Evolutionary conservation across 2,888 invertebrate species (phyloP), one percentile per base, ranked within the genome.

Genomic region (Cylindroiulus punctatus): DNA sequence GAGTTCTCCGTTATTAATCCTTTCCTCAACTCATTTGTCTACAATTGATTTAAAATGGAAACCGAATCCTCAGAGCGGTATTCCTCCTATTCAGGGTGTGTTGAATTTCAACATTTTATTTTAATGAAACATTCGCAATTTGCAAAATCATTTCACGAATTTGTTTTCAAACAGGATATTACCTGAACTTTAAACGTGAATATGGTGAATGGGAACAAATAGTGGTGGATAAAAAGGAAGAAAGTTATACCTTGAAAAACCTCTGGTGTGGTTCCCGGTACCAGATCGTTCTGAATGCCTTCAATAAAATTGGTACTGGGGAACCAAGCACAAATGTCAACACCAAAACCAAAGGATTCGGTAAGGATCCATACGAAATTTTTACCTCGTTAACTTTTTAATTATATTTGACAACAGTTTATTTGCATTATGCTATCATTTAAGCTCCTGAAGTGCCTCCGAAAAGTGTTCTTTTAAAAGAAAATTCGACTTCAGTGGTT

Each of bases 231-330:
- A 26, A 84, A 22, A 52, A 32, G 26, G 47, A 32, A n/a, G 86
- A 87, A n/a, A 84, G 81, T 36, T 90, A 91, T 91, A 96, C 96
- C 22, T 93, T 98, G 88, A 96, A 97, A 89, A 96, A 95, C 90
- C 92, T 98, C 87, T 94, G 96, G 92, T 98, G 98, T 91, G 98
- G 98, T 88, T 96, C 97, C n/a, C 93, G 96, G 90, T 98, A 98
- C 91, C 97, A 97, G 91, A 95, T 98, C 88, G 97, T 96, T 90
- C 96, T 97, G 42, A 96, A 96, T 14, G 97, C 97, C 88, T 96
- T 96, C 91, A 98, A 98, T 90, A 95, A 90, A 26, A 91, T 91
- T 0, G 88, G 89, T 30, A 85, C 84, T 10, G 90, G 91, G 52
- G 88, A 88, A 17, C 88, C 89, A 81, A 91, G 90, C 86, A 88